phyloP scores from a whole-genome alignment of 1,140 invertebrate genomes.

The Trachymyrmex septentrionalis region DNA sequence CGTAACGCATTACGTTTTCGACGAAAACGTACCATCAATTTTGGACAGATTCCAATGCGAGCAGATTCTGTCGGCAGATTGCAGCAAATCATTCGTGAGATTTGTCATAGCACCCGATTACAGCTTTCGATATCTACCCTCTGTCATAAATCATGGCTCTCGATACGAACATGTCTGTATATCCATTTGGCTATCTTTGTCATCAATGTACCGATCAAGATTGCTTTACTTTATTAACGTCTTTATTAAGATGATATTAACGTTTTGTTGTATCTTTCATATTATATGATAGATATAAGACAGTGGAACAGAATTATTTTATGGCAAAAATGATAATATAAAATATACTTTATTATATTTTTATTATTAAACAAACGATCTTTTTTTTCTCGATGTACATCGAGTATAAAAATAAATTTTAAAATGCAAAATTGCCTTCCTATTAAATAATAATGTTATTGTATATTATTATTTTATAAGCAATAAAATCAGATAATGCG shows the following conservation, averaged over 20 bases:
- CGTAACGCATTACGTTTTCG: slow-evolving; percentile 42
- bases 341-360: background rate
- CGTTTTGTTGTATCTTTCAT: background rate
- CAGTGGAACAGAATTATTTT: background rate
- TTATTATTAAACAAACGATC: slow-evolving; percentile 1
- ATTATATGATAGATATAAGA: background rate
- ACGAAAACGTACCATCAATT: slow-evolving; percentile 50
- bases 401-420: background rate
- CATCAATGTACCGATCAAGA: background rate
- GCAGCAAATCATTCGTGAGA: slow-evolving; percentile 53
- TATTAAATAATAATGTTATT: slow-evolving; percentile 1
- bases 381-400: background rate
- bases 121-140: slow-evolving; percentile 51
- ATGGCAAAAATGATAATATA: background rate
- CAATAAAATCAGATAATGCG: background rate
- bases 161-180: slow-evolving; percentile 59
- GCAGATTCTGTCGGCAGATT: slow-evolving; percentile 51
- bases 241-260: background rate
- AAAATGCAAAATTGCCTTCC: background rate
- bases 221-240: slow-evolving; percentile 11
- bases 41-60: slow-evolving; percentile 60
- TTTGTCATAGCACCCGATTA: slow-evolving; percentile 51
- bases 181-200: slow-evolving; percentile 11
- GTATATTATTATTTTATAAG: background rate
- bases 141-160: slow-evolving; percentile 49